Evolutionary conservation across 2,888 invertebrate genomes (phyloP), one percentile per base, ranked within the genome.

Genomic region (Molanna angustata): DNA sequence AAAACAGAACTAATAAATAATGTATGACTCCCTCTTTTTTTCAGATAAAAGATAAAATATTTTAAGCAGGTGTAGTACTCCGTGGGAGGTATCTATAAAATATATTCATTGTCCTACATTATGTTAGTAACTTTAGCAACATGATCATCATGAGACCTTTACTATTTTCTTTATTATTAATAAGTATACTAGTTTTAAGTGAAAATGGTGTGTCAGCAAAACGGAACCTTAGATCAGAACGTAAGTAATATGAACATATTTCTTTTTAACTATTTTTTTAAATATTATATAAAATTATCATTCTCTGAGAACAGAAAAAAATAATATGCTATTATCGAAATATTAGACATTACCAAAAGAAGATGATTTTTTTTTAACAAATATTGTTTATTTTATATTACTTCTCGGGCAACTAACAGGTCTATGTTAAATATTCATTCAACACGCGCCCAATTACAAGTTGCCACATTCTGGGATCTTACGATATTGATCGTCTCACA

Each of bases 11-110:
- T 39, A 42, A 51, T 55, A 22, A 50, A 48, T 55, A 51, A 55
- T 55, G 40, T 33, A 51, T 55, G 55, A 48, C 55, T 47, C 52
- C 40, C 45, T 45, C 43, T 40, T 40, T 53, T 47, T 47, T 45
- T 45, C 37, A 45, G 41, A 42, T 45, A 39, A 27, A 51, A 40
- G 45, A 39, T 40, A 45, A 50, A 40, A 32, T 39, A 17, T 51
- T 45, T 51, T 40, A 19, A 19, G 20, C 45, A 45, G 45, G 45
- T 45, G 45, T 7, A 16, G 41, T 42, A 9, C 21, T 37, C n/a
- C 35, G 18, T 32, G 16, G 31, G 19, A 46, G 20, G 40, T 52
- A 52, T 19, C 19, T 45, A 45, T 45, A 45, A 33, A 45, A 32
- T n/a, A 19, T 14, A 32, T 45, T 41, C 40, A 14, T 7, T 49